Evolutionary conservation across 2,888 invertebrate species (phyloP).

Genomic region (Actias luna): DNA sequence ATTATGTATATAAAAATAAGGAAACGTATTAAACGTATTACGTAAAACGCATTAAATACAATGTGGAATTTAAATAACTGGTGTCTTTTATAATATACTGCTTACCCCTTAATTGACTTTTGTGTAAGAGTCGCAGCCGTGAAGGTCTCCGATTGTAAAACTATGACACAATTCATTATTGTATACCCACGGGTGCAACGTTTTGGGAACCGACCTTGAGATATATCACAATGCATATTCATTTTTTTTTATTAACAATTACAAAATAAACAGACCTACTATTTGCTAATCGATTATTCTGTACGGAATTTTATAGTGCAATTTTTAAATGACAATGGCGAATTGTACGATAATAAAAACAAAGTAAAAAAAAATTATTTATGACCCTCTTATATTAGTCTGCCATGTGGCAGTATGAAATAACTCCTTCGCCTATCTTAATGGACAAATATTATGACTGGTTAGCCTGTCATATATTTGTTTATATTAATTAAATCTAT

Average conservation of each 20-base stretch:
- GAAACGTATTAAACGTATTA: background rate
- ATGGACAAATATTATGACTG: too few species aligned
- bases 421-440: too few species aligned
- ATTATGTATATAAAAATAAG: background rate
- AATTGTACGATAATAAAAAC: background rate
- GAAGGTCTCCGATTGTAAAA: conserved; percentile 53
- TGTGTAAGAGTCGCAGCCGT: conserved; percentile 41
- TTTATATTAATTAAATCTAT: too few species aligned
- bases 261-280: conserved; percentile 15
- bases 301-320: background rate
- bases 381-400: too few species aligned
- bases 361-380: too few species aligned
- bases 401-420: too few species aligned
- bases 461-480: too few species aligned
- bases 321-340: background rate
- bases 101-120: conserved; percentile 25
- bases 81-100: conserved; percentile 27
- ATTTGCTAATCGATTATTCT: conserved; percentile 13
- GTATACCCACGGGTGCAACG: conserved; percentile 21
- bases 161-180: conserved; percentile 16
- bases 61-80: conserved; percentile 14
- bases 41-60: conserved; percentile 10
- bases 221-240: conserved; percentile 25
- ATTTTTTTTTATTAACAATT: conserved; percentile 28
- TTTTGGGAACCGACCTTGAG: conserved; percentile 33